phyloP scores from a whole-genome alignment of 2,888 invertebrate genomes.

The Nesidiocoris tenuis region DNA sequence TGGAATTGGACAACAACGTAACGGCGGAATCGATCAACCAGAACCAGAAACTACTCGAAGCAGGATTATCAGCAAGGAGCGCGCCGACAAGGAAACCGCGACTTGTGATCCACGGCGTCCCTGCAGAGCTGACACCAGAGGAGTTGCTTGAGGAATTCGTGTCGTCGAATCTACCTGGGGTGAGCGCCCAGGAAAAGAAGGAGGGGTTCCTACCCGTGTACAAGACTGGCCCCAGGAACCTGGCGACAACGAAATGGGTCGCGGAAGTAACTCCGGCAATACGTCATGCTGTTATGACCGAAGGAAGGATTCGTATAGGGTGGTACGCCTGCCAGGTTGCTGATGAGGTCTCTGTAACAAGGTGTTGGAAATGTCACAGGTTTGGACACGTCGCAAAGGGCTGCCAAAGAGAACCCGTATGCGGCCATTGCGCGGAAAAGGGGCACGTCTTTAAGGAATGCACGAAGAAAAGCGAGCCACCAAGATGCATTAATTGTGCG shows the following conservation, averaged over 20 bases:
- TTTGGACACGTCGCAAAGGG: neutral
- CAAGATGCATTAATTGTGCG: neutral
- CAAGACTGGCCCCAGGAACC: neutral
- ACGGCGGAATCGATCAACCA: neutral
- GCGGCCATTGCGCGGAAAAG: neutral
- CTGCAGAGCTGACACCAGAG: neutral
- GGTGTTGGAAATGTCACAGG: slow-evolving; percentile 4
- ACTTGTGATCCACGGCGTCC: neutral
- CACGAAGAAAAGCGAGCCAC: neutral
- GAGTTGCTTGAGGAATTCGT: neutral
- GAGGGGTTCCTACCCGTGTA: neutral
- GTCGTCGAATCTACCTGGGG: neutral
- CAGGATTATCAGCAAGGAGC: neutral
- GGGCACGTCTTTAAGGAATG: neutral
- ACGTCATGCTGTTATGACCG: neutral
- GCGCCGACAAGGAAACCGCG: neutral
- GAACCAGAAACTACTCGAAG: neutral
- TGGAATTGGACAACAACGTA: neutral
- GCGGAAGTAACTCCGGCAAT: neutral
- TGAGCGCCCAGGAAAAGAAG: neutral
- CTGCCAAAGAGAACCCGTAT: neutral
- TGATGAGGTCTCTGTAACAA: neutral
- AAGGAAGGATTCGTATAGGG: neutral
- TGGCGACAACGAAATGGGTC: neutral
- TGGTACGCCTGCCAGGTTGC: slow-evolving; percentile 6